These are phyloP conservation scores for Prosapia bicincta DNA, from an alignment of 2,888 invertebrate genomes.

Conservation along the genomic window DNA sequence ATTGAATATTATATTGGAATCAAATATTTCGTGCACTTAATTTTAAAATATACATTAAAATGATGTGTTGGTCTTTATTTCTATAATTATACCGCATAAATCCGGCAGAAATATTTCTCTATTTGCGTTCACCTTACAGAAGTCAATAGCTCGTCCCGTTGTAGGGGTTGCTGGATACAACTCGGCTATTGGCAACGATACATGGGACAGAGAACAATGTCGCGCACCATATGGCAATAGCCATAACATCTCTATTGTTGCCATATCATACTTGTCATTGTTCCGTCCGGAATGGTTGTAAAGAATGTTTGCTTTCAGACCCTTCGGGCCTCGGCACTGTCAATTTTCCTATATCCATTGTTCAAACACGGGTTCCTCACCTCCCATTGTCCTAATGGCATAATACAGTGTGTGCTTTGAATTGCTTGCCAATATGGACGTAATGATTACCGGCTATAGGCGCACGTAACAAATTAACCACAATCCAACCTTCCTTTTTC, in stretches of 20 bases:
- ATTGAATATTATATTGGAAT: too few relatives aligned
- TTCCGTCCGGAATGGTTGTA: background rate
- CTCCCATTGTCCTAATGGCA: background rate
- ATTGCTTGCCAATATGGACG: background rate
- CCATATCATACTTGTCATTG: background rate
- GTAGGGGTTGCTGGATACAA: too few relatives aligned
- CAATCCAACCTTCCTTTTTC: background rate
- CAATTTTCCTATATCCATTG: background rate
- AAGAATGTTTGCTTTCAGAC: background rate
- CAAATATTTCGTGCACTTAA: too few relatives aligned
- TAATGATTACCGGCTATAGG: background rate
- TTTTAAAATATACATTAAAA: too few relatives aligned
- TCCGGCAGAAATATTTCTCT: too few relatives aligned
- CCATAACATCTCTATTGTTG: background rate
- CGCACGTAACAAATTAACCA: background rate
- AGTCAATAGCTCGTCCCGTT: too few relatives aligned
- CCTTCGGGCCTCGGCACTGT: background rate
- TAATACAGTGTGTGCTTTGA: background rate
- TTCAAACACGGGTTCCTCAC: constrained; percentile 4
- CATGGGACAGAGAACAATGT: too few relatives aligned
- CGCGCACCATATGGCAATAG: background rate
- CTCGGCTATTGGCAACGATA: too few relatives aligned
- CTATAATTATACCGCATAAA: too few relatives aligned
- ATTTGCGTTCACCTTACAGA: too few relatives aligned
- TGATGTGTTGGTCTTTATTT: too few relatives aligned